Base-by-base conservation (phyloP, 2,113 vertebrate species). In the Pelecanoides urinatrix region DNA sequence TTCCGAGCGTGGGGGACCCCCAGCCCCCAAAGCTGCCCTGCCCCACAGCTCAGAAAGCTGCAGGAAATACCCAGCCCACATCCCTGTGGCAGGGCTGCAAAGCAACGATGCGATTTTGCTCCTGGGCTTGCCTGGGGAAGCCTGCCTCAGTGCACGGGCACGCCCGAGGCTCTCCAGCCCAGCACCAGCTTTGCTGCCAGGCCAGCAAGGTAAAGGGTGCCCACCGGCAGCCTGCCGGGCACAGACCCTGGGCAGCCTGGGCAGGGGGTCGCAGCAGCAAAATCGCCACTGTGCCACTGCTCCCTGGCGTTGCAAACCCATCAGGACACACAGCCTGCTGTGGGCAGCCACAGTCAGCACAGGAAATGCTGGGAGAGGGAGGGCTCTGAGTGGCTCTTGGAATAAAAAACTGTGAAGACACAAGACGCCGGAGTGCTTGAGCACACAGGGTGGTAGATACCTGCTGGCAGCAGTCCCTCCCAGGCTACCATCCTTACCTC, bases 321-420 rank as follows among this genome's bases (percentile, higher is more conserved):
- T 4, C 10, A 6, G 50, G 56, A 27, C 11, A 13, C 0, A 0
- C n/a, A 4, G 6, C 19, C 32, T 42, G 44, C 65, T 23, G 26
- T 2, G 10, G 38, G 55, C 42, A 83, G 58, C 58, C 36, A 9
- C 40, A 13, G 26, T 3, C 86, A 47, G 49, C 65, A 23, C 29
- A 23, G 34, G 59, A n/a, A 34, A 16, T 0, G 0, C 42, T 14
- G 49, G 18, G 50, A 36, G 19, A 53, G 9, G 47, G 53, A 61
- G 22, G 13, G 78, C 47, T 79, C 42, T 2, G 9, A 3, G 1
- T 14, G 0, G 2, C 22, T 62, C 26, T 13, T 9, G 6, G 68
- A 13, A 38, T 52, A 21, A 62, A 26, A 32, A 44, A 1, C 11
- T 1, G 7, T 13, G 30, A 80, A 56, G 49, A 30, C 75, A 25